A percentile compares a stretch with the other conserved stretches of the same genome.
Conservation (phyloP, 2,113 vertebrate genomes). For the Cairina moschata region DNA sequence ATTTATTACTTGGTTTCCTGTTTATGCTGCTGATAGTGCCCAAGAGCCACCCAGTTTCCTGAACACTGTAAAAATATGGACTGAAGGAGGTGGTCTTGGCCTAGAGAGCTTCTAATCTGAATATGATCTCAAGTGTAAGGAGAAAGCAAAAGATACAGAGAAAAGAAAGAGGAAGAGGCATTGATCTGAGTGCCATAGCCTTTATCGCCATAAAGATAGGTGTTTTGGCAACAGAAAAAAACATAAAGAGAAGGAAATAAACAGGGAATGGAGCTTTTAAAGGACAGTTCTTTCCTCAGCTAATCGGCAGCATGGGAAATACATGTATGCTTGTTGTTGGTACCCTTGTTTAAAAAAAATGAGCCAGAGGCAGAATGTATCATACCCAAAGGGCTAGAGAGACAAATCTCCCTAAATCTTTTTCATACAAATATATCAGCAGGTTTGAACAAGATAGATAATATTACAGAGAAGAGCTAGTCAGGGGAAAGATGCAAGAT, state of each 20-base stretch:
- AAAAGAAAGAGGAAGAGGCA: background rate
- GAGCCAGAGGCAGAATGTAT: background rate
- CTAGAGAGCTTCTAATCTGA: background rate
- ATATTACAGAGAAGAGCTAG: background rate
- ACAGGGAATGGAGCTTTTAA: background rate
- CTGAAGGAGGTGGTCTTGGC: background rate
- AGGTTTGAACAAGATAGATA: background rate
- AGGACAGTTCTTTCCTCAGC: fast-evolving
- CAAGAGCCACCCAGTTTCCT: background rate
- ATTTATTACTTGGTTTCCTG: background rate
- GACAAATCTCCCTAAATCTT: background rate
- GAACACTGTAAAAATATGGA: background rate
- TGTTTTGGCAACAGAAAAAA: background rate
- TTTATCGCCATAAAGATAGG: background rate
- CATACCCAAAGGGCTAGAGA: background rate
- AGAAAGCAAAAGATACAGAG: background rate
- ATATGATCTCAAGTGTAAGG: background rate
- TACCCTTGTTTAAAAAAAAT: background rate
- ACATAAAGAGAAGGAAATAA: background rate
- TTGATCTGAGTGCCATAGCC: background rate
- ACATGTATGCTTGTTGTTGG: background rate
- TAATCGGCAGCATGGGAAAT: background rate
- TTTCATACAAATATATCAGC: background rate
- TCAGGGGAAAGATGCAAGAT: background rate
- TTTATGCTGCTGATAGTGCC: background rate